A percentile compares a stretch with the other conserved stretches of the same genome.
Conservation (phyloP, 2,888 invertebrate genomes). For the Eristalinus sepulchralis region DNA sequence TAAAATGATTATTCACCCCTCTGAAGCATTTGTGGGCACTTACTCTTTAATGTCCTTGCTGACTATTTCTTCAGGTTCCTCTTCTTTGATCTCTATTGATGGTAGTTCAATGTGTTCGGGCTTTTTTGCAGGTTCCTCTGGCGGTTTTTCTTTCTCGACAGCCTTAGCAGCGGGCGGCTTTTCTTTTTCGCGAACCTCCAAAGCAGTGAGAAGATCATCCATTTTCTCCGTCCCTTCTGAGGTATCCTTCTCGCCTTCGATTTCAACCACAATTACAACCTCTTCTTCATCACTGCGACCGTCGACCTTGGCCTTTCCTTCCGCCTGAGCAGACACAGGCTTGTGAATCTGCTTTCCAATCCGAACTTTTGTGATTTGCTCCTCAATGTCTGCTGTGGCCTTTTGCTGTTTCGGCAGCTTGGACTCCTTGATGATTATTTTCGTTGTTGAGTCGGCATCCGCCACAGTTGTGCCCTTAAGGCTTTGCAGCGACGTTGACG, state of each 20-base stretch:
- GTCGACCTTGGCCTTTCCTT: neutral
- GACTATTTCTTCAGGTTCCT: neutral
- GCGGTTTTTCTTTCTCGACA: neutral
- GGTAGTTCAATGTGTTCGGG: neutral
- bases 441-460: conserved; percentile 78
- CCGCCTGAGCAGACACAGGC: neutral
- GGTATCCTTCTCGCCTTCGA: conserved; percentile 13
- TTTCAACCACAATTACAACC: conserved; percentile 62
- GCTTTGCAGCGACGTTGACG: conserved; percentile 41
- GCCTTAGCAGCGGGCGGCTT: neutral
- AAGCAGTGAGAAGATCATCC: neutral
- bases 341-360: conserved; percentile 27
- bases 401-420: conserved; percentile 55
- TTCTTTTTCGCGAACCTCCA: neutral
- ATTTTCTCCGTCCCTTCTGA: neutral
- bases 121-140: neutral
- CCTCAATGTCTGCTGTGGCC: conserved; percentile 15
- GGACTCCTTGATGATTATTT: conserved; percentile 73
- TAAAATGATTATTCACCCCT: neutral
- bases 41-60: neutral
- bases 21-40: neutral
- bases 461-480: conserved; percentile 74
- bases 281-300: conserved; percentile 4
- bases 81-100: conserved; percentile 40
- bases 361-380: conserved; percentile 46